These are phyloP conservation scores for Latrodectus geometricus DNA, from an alignment of 1,140 invertebrate species.

Conservation along the genomic window DNA sequence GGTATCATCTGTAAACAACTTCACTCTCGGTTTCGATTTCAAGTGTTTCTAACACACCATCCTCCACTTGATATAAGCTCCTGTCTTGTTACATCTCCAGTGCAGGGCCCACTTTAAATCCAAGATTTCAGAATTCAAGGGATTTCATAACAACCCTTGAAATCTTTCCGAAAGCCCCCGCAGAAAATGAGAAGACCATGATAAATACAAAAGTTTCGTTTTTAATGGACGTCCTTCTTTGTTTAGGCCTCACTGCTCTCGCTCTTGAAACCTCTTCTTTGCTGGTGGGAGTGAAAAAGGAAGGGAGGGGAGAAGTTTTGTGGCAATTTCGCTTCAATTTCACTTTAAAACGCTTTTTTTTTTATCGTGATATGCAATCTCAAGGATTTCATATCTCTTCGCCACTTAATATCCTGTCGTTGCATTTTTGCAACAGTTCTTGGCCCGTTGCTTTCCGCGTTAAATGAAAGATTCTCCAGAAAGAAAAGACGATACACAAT, in stretches of 20 bases:
- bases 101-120: neutral
- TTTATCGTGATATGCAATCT: conserved; percentile 14
- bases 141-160: neutral
- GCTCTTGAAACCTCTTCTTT: neutral
- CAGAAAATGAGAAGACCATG: neutral
- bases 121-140: neutral
- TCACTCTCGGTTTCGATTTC: too few species aligned
- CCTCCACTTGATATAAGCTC: too few species aligned
- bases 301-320: neutral
- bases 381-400: neutral
- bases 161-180: neutral
- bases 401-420: conserved; percentile 27
- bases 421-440: conserved; percentile 17
- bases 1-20: too few species aligned
- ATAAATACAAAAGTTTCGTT: neutral
- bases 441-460: neutral
- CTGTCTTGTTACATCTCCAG: too few species aligned
- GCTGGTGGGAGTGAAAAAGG: neutral
- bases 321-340: neutral
- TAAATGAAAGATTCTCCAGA: neutral
- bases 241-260: neutral
- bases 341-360: neutral
- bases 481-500: neutral
- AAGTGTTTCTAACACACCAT: too few species aligned
- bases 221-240: neutral